Conservation (phyloP, 2,113 vertebrate genomes). For the Peucedramus taeniatus region DNA sequence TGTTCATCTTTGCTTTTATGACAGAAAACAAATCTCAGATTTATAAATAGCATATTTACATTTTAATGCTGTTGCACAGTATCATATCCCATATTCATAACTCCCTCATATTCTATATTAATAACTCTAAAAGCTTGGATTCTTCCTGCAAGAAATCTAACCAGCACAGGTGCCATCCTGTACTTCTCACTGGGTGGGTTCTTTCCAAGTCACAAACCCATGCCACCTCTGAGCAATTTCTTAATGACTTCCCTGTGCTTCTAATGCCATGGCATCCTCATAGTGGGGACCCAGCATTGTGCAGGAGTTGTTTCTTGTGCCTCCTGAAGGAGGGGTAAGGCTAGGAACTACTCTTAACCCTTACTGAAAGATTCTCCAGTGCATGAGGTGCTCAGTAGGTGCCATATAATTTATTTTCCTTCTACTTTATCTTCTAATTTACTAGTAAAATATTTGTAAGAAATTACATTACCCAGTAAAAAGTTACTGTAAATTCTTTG, state of each 20-base stretch:
- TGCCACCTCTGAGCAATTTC: neutral
- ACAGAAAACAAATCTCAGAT: neutral
- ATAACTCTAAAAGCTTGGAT: neutral
- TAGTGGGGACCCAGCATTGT: neutral
- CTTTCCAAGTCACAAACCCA: neutral
- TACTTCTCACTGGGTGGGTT: neutral
- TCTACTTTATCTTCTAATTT: neutral
- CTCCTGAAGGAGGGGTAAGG: neutral
- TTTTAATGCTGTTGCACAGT: neutral
- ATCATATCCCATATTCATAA: neutral
- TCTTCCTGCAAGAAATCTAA: neutral
- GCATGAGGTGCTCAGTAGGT: neutral
- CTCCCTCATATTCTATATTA: neutral
- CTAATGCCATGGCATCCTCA: neutral
- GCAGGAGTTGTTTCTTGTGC: neutral
- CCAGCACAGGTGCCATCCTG: neutral
- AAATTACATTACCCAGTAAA: neutral
- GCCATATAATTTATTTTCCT: neutral
- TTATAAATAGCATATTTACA: neutral
- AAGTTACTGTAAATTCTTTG: neutral
- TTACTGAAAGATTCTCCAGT: neutral
- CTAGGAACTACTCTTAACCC: neutral
- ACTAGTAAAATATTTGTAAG: neutral
- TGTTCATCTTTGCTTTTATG: neutral
- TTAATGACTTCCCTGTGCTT: neutral